Conservation (phyloP, 2,113 vertebrate genomes). For the Podarcis cretensis region DNA sequence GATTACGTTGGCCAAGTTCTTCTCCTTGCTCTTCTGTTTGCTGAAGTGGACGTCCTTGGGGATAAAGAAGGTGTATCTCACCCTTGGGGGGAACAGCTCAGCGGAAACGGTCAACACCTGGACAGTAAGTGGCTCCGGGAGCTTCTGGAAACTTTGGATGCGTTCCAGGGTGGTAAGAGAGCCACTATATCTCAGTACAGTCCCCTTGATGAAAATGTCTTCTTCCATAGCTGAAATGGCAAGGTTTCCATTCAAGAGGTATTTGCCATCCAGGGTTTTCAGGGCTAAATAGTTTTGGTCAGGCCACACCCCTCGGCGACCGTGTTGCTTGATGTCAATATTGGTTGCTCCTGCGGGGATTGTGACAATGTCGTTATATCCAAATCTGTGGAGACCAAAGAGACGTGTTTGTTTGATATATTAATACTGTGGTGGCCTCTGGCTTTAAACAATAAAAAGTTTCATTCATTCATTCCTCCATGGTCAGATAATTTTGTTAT, state of each 20-base stretch:
- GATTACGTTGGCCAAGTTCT: slow-evolving; percentile 81
- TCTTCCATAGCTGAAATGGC: slow-evolving; percentile 92
- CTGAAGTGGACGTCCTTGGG: slow-evolving; percentile 84
- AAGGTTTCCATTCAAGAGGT: slow-evolving; percentile 94
- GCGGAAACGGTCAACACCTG: slow-evolving; percentile 87
- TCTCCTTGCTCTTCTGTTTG: slow-evolving; percentile 79
- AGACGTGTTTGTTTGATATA: not conserved
- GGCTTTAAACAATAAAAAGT: too few species aligned
- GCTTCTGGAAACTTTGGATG: slow-evolving; percentile 90
- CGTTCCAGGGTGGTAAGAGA: slow-evolving; percentile 92
- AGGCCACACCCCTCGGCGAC: slow-evolving; percentile 86
- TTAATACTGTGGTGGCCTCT: too few species aligned
- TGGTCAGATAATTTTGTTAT: too few species aligned
- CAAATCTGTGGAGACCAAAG: slow-evolving; percentile 77
- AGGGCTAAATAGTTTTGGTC: slow-evolving; percentile 94
- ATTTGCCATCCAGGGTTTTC: slow-evolving; percentile 81
- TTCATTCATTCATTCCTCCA: too few species aligned
- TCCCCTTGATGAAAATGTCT: slow-evolving; percentile 89
- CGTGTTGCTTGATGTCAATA: slow-evolving; percentile 95
- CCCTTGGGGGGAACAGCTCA: slow-evolving; percentile 77
- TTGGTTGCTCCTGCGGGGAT: slow-evolving; percentile 93
- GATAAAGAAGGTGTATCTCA: slow-evolving; percentile 95
- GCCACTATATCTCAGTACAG: slow-evolving; percentile 93
- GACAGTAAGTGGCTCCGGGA: slow-evolving; percentile 86
- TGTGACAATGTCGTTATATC: slow-evolving; percentile 94